Evolutionary conservation across 2,113 vertebrate genomes (phyloP), one percentile per base, ranked within the genome.

Genomic region (Pelvicachromis taeniatus): DNA sequence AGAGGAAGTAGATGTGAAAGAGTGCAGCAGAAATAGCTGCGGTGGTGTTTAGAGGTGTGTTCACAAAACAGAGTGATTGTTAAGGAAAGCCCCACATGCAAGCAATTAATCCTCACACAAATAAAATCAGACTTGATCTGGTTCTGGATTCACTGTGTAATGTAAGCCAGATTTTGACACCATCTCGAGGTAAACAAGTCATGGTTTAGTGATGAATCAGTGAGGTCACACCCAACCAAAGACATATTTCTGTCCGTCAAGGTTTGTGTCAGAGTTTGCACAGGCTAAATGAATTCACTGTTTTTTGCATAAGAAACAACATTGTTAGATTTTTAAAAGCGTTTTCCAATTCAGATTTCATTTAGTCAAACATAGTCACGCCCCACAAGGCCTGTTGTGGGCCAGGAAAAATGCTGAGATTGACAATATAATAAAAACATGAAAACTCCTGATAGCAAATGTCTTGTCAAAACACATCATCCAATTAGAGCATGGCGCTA

Each of bases 1-100:
- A 87, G 85, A 83, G 84, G 90, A 94, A 92, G 12, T 61, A 1
- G 75, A 31, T 13, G 13, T 85, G 7, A 8, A 80, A 85, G 29
- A 84, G 23, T 4, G 35, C 55, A 84, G 35, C 80, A 88, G 77
- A 91, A 87, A 90, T 81, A 85, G 61, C 40, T 16, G 2, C 4
- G 9, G 23, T 38, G 31, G 38, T 70, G 83, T 14, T 42, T 13
- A 82, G 35, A 42, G 38, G 42, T 65, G 35, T 77, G 45, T 1
- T 38, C 38, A 50, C 38, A 40, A 68, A 78, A 63, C 55, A 77
- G 86, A 83, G 82, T 83, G 77, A 82, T 26, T 48, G 2, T 68
- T 8, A 33, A 86, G 7, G 29, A 73, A 83, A 85, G 13, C 0
- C 81, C 59, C 73, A 42, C 23, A 73, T 53, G 59, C 48, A 84